Evolutionary conservation across 2,113 vertebrate species (phyloP), one percentile per base, ranked within the genome.

Genomic region (Semnornis frantzii): DNA sequence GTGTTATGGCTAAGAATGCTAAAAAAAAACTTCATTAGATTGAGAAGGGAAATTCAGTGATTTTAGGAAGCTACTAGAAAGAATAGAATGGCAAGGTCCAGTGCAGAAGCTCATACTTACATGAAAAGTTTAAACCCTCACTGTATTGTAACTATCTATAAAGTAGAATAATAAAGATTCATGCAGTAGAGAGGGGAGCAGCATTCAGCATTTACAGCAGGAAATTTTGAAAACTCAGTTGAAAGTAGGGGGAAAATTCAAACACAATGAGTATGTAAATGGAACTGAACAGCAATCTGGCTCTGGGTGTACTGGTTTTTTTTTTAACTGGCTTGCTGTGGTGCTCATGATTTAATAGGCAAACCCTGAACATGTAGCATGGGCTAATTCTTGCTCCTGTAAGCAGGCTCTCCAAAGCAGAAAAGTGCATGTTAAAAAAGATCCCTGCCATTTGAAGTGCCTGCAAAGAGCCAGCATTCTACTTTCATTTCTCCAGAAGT

Each of bases 401-500:
- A 57, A 91, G 37, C 24, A 63, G 48, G 46, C n/a, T 73, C 89
- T 85, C 72, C 87, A 92, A 92, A 93, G 34, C 57, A 82, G 78
- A 88, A 95, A 90, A 91, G 7, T 66, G 75, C 37, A 80, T 4
- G 4, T 80, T 93, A 85, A 63, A 84, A 93, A 68, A 87, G 33
- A 77, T 80, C 31, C 37, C 62, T 71, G 64, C 84, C 70, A 94
- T 92, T 68, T 89, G 62, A 82, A 87, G 52, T 16, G 75, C 63
- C 34, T 85, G 78, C 68, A 91, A 91, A 89, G 34, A 89, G 71
- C 20, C 60, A 83, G 48, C 73, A 80, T 85, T 93, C 76, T 70
- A 66, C 64, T 71, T 91, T 76, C n/a, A 76, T 91, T 96, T 87
- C 64, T 87, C 25, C 62, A 57, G 17, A 93, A 92, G 64, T 71